These are phyloP conservation scores for Drosophila macrothrix DNA, from an alignment of 2,888 invertebrate species.

Conservation along the genomic window DNA sequence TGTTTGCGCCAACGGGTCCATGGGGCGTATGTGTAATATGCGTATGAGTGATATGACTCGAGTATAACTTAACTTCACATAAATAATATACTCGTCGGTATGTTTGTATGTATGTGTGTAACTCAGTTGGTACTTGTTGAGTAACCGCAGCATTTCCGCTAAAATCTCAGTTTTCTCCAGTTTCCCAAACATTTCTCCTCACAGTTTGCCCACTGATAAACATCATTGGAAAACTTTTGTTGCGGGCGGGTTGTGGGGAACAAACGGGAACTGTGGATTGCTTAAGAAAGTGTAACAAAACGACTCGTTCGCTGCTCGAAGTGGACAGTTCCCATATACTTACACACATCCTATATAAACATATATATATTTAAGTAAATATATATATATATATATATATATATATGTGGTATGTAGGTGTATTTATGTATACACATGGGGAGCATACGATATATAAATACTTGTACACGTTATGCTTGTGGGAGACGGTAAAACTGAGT, in stretches of 20 bases:
- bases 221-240: background rate
- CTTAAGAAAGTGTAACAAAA: slow-evolving; percentile 9
- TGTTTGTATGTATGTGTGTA: background rate
- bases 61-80: slow-evolving; percentile 11
- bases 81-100: slow-evolving; percentile 1
- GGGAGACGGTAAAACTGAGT: slow-evolving; percentile 34
- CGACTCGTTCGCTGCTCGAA: slow-evolving; percentile 8
- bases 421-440: background rate
- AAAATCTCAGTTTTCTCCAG: background rate
- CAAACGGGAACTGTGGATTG: slow-evolving; percentile 7
- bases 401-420: background rate
- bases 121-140: slow-evolving; percentile 39
- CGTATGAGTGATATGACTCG: slow-evolving; percentile 43
- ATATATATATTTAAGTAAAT: background rate
- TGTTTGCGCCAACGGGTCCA: slow-evolving; percentile 7
- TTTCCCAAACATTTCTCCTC: slow-evolving; percentile 11
- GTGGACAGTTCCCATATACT: slow-evolving; percentile 15
- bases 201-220: slow-evolving; percentile 12
- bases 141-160: slow-evolving; percentile 9
- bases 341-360: background rate
- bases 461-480: slow-evolving; percentile 34
- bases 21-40: slow-evolving; percentile 50
- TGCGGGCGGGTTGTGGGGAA: slow-evolving; percentile 6
- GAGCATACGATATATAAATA: slow-evolving; percentile 13
- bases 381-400: too few species aligned